Percentiles rank a stretch among this genome's conserved stretches.
Conservation (phyloP, 1,140 invertebrate genomes). For the Bradynema listronoti region DNA sequence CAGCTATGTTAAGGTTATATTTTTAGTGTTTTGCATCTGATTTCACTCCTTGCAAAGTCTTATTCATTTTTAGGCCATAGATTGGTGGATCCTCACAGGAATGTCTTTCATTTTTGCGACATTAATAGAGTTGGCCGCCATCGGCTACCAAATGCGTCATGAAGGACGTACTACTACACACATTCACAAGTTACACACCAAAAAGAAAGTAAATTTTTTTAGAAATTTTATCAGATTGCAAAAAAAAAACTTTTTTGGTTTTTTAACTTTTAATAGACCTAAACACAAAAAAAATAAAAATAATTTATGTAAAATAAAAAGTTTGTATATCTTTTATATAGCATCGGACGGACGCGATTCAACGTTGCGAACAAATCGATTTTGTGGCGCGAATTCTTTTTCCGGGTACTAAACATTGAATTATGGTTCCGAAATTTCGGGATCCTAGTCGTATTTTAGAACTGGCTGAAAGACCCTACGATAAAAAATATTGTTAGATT, state of each 20-base stretch:
- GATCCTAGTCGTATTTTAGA: too few relatives aligned
- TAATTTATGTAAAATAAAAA: constrained; percentile 25
- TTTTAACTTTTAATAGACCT: constrained; percentile 10
- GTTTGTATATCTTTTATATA: too few relatives aligned
- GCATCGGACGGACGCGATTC: constrained; percentile 30
- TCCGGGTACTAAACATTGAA: too few relatives aligned
- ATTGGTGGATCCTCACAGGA: constrained; percentile 21
- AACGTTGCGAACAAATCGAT: constrained; percentile 43
- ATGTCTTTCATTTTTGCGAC: constrained; percentile 53
- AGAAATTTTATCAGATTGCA: constrained; percentile 14
- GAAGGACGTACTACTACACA: constrained; percentile 20
- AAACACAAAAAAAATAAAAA: background rate
- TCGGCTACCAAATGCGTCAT: constrained; percentile 41
- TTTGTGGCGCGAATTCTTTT: constrained; percentile 37
- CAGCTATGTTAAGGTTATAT: constrained; percentile 46
- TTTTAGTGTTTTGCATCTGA: constrained; percentile 35
- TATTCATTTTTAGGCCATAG: background rate
- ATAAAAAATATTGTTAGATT: too few relatives aligned
- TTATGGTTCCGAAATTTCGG: too few relatives aligned
- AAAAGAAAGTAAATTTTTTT: constrained; percentile 27
- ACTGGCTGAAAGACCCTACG: too few relatives aligned
- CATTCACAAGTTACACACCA: constrained; percentile 28
- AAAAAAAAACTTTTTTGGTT: background rate
- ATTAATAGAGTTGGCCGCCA: constrained; percentile 46
- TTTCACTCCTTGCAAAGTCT: constrained; percentile 4